Conservation (phyloP, 2,113 vertebrate genomes). For the Prolemur simus region DNA sequence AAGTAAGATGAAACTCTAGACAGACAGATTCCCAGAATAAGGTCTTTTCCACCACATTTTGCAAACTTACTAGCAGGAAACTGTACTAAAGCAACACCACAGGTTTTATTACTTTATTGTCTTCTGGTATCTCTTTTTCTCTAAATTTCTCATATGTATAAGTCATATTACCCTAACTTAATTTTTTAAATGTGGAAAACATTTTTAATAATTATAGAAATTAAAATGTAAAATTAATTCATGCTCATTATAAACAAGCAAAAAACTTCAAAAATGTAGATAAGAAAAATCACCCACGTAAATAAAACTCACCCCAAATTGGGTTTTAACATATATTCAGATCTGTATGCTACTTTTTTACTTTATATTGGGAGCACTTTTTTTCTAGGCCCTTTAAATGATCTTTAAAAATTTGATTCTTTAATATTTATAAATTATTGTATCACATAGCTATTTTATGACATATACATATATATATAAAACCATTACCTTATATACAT, state of each 20-base stretch:
- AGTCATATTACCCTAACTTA: background rate
- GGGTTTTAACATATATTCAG: background rate
- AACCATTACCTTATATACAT: background rate
- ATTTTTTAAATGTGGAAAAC: conserved; percentile 2
- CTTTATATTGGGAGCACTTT: background rate
- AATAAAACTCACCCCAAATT: conserved; percentile 7
- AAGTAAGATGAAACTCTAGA: conserved; percentile 47
- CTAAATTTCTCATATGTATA: conserved; percentile 23
- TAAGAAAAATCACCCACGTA: background rate
- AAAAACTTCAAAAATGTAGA: background rate
- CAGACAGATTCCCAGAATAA: background rate
- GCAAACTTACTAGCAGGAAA: background rate
- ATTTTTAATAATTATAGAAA: conserved; percentile 13
- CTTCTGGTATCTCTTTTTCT: conserved; percentile 11
- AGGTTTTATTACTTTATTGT: background rate
- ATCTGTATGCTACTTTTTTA: background rate
- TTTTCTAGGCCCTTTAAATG: background rate
- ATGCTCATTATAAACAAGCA: background rate
- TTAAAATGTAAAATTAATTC: conserved; percentile 52
- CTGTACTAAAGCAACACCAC: background rate
- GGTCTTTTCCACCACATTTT: background rate
- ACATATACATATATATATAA: background rate
- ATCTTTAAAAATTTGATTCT: background rate
- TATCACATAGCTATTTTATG: conserved; percentile 16
- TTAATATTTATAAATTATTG: background rate